phyloP scores from a whole-genome alignment of 2,113 vertebrate genomes.

The Ophiodon elongatus region DNA sequence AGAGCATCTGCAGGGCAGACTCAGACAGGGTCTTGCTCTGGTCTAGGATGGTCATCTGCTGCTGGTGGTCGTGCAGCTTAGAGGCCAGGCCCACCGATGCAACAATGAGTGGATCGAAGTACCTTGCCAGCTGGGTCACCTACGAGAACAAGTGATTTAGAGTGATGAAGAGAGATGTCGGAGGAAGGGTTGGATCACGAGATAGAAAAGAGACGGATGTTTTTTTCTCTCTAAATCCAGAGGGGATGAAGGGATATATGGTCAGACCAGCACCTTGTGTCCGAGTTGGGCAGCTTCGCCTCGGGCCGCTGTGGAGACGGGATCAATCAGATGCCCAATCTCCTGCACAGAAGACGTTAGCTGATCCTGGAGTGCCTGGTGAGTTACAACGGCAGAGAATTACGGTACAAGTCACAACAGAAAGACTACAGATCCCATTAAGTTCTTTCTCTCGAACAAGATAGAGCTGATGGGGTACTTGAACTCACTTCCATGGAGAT shows the following conservation, averaged over 20 bases:
- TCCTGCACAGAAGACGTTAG: constrained; percentile 97
- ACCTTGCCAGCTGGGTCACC: constrained; percentile 96
- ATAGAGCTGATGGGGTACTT: constrained; percentile 52
- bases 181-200: constrained; percentile 31
- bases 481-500: constrained; percentile 88
- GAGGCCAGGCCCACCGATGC: constrained; percentile 95
- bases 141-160: constrained; percentile 59
- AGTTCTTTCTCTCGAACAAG: constrained; percentile 50
- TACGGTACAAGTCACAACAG: constrained; percentile 49
- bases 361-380: constrained; percentile 96
- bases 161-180: constrained; percentile 13
- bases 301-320: constrained; percentile 92
- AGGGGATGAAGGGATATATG: constrained; percentile 43
- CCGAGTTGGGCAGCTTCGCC: constrained; percentile 98
- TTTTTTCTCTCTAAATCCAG: constrained; percentile 50
- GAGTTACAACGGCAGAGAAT: constrained; percentile 48
- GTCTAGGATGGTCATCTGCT: constrained; percentile 97
- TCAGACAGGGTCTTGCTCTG: constrained; percentile 98
- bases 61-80: constrained; percentile 94
- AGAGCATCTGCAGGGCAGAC: constrained; percentile 97
- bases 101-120: constrained; percentile 95
- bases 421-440: constrained; percentile 61
- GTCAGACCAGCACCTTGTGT: constrained; percentile 89
- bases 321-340: constrained; percentile 97
- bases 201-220: constrained; percentile 28